Base-by-base conservation (phyloP, 2,888 invertebrate genomes). In the Pseudococcus jackbeardsleyi region DNA sequence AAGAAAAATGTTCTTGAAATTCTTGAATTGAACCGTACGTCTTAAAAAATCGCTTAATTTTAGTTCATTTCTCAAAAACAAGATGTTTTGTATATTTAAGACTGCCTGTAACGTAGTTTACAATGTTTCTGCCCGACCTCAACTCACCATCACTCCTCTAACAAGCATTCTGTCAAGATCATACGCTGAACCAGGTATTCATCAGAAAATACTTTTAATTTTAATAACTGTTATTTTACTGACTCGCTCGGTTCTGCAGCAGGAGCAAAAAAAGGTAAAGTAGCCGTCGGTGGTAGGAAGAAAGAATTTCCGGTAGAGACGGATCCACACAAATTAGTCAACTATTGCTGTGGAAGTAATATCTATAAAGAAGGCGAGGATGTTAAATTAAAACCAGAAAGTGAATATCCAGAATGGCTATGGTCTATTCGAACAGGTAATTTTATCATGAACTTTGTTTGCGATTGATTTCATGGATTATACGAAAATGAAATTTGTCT, bases 361-460 rank as follows among this genome's bases (percentile, higher is more conserved):
- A 95, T 97, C 88, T 93, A 94, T 89, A 94, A 94, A 91, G 95
- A 95, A 17, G 96, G 90, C 0, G 94, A 96, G 91, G 97, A 98
- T 91, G 92, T 98, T 0, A 93, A 96, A 92, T 89, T 95, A 22
- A 95, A 95, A 91, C 93, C 95, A 0, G 95, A 96, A 91, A 93
- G 93, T 33, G 96, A 97, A 91, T 99, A 99, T 92, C 99, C 98
- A 0, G 95, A 95, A 1, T 99, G 98, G 98, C 92, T 99, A 89
- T 98, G 98, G 98, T 92, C 91, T 3, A 91, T 98, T 17, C 92
- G 94, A 90, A 93, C 94, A 19, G 95, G 95, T 91, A 90, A 33
- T 3, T 33, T 33, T 33, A 3, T 33, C 9, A 77, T 12, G 0
- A 2, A 68, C 17, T 89, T 89, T 89, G 54, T 33, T 1, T 46